Evolutionary conservation across 2,888 invertebrate species (phyloP).

Genomic region (Torymus texanus): DNA sequence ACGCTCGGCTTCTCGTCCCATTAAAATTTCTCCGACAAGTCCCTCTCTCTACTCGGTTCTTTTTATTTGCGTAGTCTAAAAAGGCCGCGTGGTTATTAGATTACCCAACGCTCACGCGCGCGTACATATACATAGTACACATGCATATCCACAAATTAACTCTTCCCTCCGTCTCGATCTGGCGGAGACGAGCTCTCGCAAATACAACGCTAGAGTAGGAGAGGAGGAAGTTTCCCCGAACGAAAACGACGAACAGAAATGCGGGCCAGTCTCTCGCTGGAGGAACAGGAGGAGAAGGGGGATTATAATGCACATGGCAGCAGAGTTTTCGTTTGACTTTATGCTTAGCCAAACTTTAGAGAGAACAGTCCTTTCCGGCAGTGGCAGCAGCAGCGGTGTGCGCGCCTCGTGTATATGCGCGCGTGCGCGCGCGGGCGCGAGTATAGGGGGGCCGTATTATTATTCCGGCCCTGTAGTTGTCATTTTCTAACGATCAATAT

Average conservation of each 20-base stretch:
- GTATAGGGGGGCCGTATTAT: constrained; percentile 23
- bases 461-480: constrained; percentile 47
- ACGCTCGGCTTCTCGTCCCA: constrained; percentile 6
- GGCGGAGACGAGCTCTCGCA: background rate
- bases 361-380: constrained; percentile 39
- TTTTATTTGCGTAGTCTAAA: constrained; percentile 1
- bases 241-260: constrained; percentile 5
- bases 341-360: constrained; percentile 61
- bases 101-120: background rate
- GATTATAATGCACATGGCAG: constrained; percentile 64
- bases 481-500: constrained; percentile 53
- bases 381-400: background rate
- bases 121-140: background rate
- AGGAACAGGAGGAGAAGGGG: constrained; percentile 56
- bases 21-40: constrained; percentile 27
- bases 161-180: background rate
- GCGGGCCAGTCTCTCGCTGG: constrained; percentile 30
- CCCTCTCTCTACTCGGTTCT: background rate
- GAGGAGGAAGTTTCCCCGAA: background rate
- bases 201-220: too few relatives aligned
- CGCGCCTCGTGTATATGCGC: too few relatives aligned
- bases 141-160: too few relatives aligned
- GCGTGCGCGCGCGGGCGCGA: too few relatives aligned
- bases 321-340: constrained; percentile 64
- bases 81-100: background rate